Conservation (phyloP, 2,113 vertebrate species). For the Macrotus californicus region DNA sequence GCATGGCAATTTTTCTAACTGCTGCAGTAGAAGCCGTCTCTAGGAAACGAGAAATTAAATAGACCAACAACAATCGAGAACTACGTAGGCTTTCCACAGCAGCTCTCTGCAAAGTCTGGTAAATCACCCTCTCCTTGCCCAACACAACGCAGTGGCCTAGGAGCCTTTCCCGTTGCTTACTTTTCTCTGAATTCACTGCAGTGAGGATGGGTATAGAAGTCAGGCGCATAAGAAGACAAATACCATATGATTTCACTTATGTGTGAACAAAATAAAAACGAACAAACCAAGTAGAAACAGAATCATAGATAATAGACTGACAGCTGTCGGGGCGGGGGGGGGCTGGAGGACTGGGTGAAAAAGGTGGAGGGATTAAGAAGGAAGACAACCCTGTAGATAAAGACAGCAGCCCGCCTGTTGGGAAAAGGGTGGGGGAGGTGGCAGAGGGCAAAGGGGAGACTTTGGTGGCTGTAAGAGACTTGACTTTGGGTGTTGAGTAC, state of each 20-base stretch:
- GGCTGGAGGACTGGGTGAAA: neutral
- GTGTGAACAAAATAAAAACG: neutral
- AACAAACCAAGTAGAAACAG: neutral
- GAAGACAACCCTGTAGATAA: neutral
- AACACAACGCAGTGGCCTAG: neutral
- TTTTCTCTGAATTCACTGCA: neutral
- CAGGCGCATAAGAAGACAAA: neutral
- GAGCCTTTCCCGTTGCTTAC: neutral
- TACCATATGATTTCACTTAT: neutral
- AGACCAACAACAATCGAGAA: conserved; percentile 69
- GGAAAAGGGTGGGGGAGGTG: neutral
- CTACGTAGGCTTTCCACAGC: conserved; percentile 54
- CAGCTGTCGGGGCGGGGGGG: neutral
- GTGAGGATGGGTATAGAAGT: neutral
- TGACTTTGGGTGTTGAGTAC: neutral
- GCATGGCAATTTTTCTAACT: conserved; percentile 80
- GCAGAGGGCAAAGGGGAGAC: neutral
- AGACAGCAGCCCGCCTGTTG: neutral
- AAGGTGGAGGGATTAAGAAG: neutral
- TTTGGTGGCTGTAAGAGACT: neutral
- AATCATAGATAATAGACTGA: neutral
- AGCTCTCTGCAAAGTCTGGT: conserved; percentile 45
- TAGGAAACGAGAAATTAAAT: conserved; percentile 75
- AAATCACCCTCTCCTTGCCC: conserved; percentile 10
- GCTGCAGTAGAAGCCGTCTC: conserved; percentile 70